Base-by-base conservation (phyloP, 2,113 vertebrate genomes). In the Geococcyx californianus region DNA sequence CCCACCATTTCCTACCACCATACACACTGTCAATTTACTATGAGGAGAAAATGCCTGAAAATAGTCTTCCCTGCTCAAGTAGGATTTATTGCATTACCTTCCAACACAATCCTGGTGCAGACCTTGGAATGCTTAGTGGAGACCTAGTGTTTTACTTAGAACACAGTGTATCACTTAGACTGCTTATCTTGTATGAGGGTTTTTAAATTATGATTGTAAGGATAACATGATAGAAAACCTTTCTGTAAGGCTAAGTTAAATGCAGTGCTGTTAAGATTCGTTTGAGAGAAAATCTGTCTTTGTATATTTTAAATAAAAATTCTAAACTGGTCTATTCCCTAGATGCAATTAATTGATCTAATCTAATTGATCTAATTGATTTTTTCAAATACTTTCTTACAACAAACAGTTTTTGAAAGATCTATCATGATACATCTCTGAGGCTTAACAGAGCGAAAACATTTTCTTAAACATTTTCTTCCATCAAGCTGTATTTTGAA, bases 241-340 rank as follows among this genome's bases (percentile, higher is more conserved):
- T 74, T 75, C 25, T 66, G 44, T 83, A 87, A 62, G 82, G 84
- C 33, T 80, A 89, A 94, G 72, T 94, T 92, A 95, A 95, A 95
- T 95, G 66, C n/a, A 90, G 16, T n/a, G 31, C 60, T 76, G 55
- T 58, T 78, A 73, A 47, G 47, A 91, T 23, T 87, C 25, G 93
- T 84, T 89, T 94, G 83, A 72, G 26, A 90, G 72, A 90, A 93
- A 90, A 20, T 62, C 72, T 59, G 24, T 44, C 49, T 91, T 87
- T 66, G 31, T 47, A 81, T 31, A 84, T 82, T 78, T 76, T 80
- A 93, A 85, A 93, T 67, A 75, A 26, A 88, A 95, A 40, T 87
- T 94, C 33, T 34, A 73, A 75, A 68, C 15, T 68, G 90, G 86
- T 85, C 28, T 83, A 74, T 84, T 95, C 83, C 63, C 13, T 62